Conservation (phyloP, 1,140 invertebrate genomes). For the Dendroctonus ponderosae region DNA sequence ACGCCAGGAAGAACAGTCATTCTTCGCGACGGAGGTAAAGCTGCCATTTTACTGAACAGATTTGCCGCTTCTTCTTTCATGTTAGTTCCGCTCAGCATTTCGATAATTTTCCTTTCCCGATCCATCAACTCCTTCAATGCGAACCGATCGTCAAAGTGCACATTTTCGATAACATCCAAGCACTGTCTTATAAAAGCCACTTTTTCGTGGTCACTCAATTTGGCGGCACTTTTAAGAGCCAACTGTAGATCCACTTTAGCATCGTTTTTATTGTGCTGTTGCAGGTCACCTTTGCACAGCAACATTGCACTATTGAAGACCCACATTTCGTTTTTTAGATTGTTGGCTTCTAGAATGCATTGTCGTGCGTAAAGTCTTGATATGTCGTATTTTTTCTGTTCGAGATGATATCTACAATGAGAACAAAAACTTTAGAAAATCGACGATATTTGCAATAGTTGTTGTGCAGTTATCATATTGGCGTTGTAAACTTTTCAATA, state of each 20-base stretch:
- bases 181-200: slow-evolving; percentile 32
- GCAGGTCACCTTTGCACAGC: slow-evolving; percentile 54
- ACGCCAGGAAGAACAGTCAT: slow-evolving; percentile 49
- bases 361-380: slow-evolving; percentile 56
- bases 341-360: slow-evolving; percentile 54
- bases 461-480: too few relatives aligned
- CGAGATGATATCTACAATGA: slow-evolving; percentile 41
- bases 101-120: slow-evolving; percentile 45
- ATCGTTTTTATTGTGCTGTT: slow-evolving; percentile 54
- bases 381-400: slow-evolving; percentile 55
- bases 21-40: slow-evolving; percentile 42
- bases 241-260: slow-evolving; percentile 29
- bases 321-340: slow-evolving; percentile 48
- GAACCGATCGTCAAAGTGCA: slow-evolving; percentile 42
- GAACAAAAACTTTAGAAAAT: neutral
- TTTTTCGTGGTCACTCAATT: slow-evolving; percentile 28
- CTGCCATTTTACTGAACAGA: slow-evolving; percentile 46
- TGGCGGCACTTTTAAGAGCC: slow-evolving; percentile 21
- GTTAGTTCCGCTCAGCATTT: slow-evolving; percentile 40
- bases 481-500: too few relatives aligned
- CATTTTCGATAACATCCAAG: slow-evolving; percentile 39
- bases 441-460: too few relatives aligned
- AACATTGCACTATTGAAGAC: slow-evolving; percentile 55
- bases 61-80: slow-evolving; percentile 45
- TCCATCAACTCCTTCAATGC: slow-evolving; percentile 42